Evolutionary conservation across 2,797 vertebrate species (phyloP).

Genomic region (Lagorchestes hirsutus): DNA sequence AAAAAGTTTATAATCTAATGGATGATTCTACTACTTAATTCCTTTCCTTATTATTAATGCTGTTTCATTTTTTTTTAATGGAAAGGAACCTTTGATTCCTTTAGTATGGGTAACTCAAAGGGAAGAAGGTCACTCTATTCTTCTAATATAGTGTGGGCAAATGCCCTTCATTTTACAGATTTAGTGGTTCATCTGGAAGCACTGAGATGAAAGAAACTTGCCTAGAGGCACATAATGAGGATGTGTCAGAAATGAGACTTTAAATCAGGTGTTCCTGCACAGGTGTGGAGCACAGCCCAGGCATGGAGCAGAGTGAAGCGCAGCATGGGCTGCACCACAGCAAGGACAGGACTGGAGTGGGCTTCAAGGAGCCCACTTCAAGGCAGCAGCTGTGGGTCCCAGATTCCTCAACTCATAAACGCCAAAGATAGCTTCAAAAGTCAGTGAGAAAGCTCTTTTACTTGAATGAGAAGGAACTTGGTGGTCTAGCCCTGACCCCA

Average conservation of each 20-base stretch:
- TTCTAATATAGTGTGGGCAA: neutral
- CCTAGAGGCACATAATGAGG: neutral
- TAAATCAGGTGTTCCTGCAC: neutral
- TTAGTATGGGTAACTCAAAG: neutral
- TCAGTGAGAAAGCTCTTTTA: too few species aligned
- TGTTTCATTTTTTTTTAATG: neutral
- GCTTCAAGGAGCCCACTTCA: too few species aligned
- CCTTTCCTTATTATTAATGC: neutral
- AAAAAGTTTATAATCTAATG: neutral
- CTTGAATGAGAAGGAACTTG: too few species aligned
- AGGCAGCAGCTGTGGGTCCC: too few species aligned
- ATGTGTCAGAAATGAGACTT: neutral
- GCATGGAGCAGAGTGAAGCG: too few species aligned
- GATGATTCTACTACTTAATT: neutral
- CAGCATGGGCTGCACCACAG: too few species aligned
- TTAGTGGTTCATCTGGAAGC: neutral
- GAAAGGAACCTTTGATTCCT: neutral
- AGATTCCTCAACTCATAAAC: too few species aligned
- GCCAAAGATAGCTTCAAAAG: too few species aligned
- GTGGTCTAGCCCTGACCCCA: too few species aligned
- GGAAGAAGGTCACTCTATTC: neutral
- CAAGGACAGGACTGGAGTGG: too few species aligned
- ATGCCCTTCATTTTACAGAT: neutral
- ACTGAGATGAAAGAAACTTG: neutral
- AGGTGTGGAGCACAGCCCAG: too few species aligned